These are phyloP conservation scores for Candoia aspera DNA, from an alignment of 2,113 vertebrate species.

Conservation along the genomic window DNA sequence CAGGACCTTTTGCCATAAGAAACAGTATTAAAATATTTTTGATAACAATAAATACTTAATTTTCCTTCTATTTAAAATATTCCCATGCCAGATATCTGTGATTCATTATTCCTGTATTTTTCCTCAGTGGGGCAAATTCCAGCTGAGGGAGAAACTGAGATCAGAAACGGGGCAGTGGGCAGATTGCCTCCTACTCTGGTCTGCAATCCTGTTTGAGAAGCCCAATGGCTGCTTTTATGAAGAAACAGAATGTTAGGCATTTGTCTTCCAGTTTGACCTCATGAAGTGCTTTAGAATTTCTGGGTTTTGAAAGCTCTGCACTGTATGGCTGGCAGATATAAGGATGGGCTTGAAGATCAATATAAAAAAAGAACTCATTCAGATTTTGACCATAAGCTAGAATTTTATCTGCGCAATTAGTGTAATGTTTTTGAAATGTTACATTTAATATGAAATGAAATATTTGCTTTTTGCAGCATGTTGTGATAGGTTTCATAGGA, in stretches of 20 bases:
- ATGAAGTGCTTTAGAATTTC: not conserved
- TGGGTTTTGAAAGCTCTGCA: not conserved
- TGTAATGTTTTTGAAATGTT: not conserved
- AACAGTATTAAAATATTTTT: not conserved
- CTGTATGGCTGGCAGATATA: not conserved
- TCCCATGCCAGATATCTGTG: not conserved
- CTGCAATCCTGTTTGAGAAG: not conserved
- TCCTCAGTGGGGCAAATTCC: not conserved
- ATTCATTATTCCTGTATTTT: not conserved
- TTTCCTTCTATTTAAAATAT: not conserved
- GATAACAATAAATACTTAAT: not conserved
- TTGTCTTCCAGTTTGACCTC: not conserved
- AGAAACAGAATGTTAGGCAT: not conserved
- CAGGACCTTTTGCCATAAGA: not conserved
- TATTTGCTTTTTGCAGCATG: not conserved
- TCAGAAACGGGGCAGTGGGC: not conserved
- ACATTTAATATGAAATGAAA: not conserved
- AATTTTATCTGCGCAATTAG: not conserved
- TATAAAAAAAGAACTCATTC: not conserved
- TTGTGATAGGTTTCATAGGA: conserved; percentile 28
- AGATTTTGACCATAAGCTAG: not conserved
- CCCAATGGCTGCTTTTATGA: not conserved
- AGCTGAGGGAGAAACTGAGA: not conserved
- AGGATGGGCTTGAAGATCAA: not conserved
- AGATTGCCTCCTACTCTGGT: not conserved